Conservation (phyloP, 2,113 vertebrate genomes). For the Proteles cristata region DNA sequence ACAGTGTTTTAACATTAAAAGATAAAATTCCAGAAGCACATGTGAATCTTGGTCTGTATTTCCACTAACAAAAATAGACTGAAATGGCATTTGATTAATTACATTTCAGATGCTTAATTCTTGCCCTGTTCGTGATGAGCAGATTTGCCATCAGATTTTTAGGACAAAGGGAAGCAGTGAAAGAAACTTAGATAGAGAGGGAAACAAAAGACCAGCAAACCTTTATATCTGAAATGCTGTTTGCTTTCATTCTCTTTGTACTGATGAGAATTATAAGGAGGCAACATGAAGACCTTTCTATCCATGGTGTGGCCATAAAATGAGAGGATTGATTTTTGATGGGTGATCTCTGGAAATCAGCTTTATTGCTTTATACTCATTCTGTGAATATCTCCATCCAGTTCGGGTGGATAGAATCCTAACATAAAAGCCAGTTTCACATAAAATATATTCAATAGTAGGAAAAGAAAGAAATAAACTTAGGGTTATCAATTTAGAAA, state of each 20-base stretch:
- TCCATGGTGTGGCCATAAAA: not conserved
- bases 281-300: not conserved
- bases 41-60: slow-evolving; percentile 29
- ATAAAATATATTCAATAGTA: not conserved
- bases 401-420: not conserved
- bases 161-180: not conserved
- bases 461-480: not conserved
- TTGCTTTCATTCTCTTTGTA: not conserved
- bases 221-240: not conserved
- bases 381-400: not conserved
- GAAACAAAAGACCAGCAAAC: not conserved
- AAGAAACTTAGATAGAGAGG: not conserved
- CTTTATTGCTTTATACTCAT: not conserved
- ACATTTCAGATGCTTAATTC: not conserved
- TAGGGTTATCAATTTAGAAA: slow-evolving; percentile 27
- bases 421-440: slow-evolving; percentile 1
- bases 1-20: not conserved
- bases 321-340: not conserved
- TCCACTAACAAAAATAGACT: not conserved
- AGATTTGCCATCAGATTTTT: not conserved
- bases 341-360: not conserved
- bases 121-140: not conserved
- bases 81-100: not conserved
- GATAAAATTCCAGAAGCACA: not conserved
- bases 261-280: not conserved